phyloP scores from a whole-genome alignment of 64 coral and sea anemone species.

The Pachyseris speciosa region DNA sequence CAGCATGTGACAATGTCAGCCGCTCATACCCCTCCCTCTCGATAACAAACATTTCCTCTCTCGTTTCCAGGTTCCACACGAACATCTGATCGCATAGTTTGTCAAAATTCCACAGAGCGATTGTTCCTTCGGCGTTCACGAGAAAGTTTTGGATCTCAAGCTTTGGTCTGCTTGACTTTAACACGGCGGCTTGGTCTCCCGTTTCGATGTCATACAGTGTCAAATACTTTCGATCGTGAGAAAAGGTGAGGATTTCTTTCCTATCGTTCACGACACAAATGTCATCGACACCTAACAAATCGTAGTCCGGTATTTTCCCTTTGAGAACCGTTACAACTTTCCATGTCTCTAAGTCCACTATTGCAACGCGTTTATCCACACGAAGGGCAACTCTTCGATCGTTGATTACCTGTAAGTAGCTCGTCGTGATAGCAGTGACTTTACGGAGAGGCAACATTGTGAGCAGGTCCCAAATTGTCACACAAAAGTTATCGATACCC shows the following conservation, averaged over 20 bases:
- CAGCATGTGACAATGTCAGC: constrained; percentile 53
- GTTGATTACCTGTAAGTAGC: constrained; percentile 72
- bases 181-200: constrained; percentile 67
- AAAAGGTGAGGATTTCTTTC: constrained; percentile 83
- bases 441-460: constrained; percentile 75
- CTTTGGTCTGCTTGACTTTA: constrained; percentile 18
- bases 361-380: constrained; percentile 60
- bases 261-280: constrained; percentile 67
- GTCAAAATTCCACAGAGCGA: constrained; percentile 49
- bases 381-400: constrained; percentile 75
- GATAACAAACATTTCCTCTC: constrained; percentile 68
- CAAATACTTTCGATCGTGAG: constrained; percentile 59
- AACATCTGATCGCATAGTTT: constrained; percentile 48
- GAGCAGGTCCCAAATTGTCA: constrained; percentile 84
- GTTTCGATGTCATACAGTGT: constrained; percentile 76
- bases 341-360: constrained; percentile 73
- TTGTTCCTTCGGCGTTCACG: constrained; percentile 61
- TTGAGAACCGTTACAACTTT: constrained; percentile 73
- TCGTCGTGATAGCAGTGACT: constrained; percentile 74
- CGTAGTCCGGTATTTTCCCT: constrained; percentile 81
- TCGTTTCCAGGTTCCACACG: constrained; percentile 76
- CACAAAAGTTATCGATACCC: constrained; percentile 64
- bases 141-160: constrained; percentile 53
- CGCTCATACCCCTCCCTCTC: constrained; percentile 50
- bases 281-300: constrained; percentile 67